Percentiles rank a stretch among this genome's conserved stretches.
These are phyloP conservation scores for Cephus cinctus DNA, from an alignment of 1,140 invertebrate genomes.

Conservation along the genomic window DNA sequence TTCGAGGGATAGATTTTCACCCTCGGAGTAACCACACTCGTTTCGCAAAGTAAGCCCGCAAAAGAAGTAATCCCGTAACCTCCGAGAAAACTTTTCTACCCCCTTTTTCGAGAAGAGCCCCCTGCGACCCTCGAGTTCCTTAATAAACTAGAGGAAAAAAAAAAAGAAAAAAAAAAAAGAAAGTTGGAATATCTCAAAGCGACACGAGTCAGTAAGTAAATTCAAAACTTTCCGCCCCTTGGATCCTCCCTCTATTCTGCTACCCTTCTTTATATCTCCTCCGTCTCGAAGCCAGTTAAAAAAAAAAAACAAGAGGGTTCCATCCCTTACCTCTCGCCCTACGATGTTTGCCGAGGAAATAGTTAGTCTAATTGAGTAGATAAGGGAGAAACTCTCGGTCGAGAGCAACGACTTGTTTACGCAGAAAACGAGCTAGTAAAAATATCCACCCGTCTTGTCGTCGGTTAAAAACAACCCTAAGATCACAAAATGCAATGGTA, in stretches of 20 bases:
- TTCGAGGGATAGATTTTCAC: too few species aligned
- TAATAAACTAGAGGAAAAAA: conserved; percentile 17
- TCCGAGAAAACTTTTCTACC: conserved; percentile 14
- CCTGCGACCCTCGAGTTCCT: too few species aligned
- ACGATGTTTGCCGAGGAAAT: conserved; percentile 23
- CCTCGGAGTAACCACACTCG: too few species aligned
- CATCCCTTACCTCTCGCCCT: neutral
- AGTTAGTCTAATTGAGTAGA: conserved; percentile 38
- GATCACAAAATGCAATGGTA: too few species aligned
- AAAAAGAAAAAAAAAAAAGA: conserved; percentile 2
- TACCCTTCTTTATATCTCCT: too few species aligned
- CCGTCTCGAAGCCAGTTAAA: too few species aligned
- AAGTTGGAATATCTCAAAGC: neutral
- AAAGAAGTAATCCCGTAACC: too few species aligned
- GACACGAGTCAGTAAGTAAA: conserved; percentile 18
- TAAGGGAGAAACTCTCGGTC: conserved; percentile 26
- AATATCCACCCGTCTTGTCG: too few species aligned
- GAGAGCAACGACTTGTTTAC: conserved; percentile 33
- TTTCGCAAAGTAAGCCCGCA: too few species aligned
- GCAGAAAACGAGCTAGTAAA: too few species aligned
- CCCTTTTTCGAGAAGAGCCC: neutral
- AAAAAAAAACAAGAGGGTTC: neutral
- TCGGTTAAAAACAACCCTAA: too few species aligned
- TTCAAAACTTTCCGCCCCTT: conserved; percentile 24
- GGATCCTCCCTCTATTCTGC: conserved; percentile 2